Evolutionary conservation across 2,888 invertebrate species (phyloP).

Genomic region (Euplagia quadripunctaria): DNA sequence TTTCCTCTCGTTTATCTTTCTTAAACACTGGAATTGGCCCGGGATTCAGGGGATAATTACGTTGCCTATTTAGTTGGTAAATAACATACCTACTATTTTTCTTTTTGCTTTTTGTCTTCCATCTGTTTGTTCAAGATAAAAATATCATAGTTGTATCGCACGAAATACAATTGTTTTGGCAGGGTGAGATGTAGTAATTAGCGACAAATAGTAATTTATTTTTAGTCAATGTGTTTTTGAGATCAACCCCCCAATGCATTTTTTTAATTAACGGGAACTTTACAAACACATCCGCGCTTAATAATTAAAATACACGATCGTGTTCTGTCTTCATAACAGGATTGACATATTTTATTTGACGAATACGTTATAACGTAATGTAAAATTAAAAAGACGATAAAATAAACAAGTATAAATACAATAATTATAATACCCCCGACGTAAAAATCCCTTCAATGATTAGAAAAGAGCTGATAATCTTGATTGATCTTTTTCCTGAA

Average conservation of each 20-base stretch:
- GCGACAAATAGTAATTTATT: neutral
- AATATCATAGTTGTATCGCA: slow-evolving; percentile 1
- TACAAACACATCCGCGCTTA: neutral
- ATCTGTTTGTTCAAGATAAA: slow-evolving; percentile 28
- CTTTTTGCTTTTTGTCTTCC: slow-evolving; percentile 55
- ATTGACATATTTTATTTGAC: too few relatives aligned
- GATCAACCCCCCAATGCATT: neutral
- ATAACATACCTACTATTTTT: slow-evolving; percentile 64
- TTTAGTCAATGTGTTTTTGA: neutral
- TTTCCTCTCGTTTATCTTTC: slow-evolving; percentile 85
- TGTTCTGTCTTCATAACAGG: too few relatives aligned
- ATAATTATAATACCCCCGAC: too few relatives aligned
- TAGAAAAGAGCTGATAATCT: too few relatives aligned
- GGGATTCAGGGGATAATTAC: slow-evolving; percentile 83
- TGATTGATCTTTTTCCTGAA: too few relatives aligned
- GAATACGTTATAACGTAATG: too few relatives aligned
- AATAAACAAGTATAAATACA: too few relatives aligned
- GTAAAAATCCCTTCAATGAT: too few relatives aligned
- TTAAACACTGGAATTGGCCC: slow-evolving; percentile 84
- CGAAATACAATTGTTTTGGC: neutral
- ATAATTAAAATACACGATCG: too few relatives aligned
- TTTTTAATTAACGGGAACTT: neutral
- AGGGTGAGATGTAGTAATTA: neutral
- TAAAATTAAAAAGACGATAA: too few relatives aligned
- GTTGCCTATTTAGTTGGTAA: slow-evolving; percentile 78